These are phyloP conservation scores for Iphiclides podalirius DNA, from an alignment of 2,888 invertebrate genomes.

Conservation along the genomic window DNA sequence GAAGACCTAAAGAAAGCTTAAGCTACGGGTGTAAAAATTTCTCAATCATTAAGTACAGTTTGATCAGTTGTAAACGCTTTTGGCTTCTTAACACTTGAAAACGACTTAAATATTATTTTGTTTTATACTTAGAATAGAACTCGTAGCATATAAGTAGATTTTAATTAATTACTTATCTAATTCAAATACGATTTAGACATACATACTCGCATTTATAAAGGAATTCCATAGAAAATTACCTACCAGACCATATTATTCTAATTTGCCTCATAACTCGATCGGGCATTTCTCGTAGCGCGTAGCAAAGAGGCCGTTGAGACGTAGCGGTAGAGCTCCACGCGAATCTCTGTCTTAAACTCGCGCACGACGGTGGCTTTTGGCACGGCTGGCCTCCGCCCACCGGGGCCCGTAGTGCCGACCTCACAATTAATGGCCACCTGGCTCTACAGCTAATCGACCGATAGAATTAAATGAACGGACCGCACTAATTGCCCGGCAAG, in stretches of 20 bases:
- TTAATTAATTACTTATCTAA: too few species aligned
- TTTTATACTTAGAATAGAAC: too few species aligned
- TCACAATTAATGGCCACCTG: conserved; percentile 74
- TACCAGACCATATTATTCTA: conserved; percentile 13
- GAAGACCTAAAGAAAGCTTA: too few species aligned
- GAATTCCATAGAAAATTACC: background rate
- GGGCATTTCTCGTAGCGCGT: conserved; percentile 19
- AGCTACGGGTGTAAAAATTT: too few species aligned
- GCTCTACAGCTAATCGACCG: conserved; percentile 75
- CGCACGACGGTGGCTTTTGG: conserved; percentile 26
- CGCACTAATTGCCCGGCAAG: conserved; percentile 77
- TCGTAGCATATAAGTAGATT: too few species aligned
- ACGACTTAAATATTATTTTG: too few species aligned
- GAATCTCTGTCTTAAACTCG: background rate
- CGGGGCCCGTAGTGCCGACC: conserved; percentile 61
- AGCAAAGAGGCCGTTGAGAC: conserved; percentile 11
- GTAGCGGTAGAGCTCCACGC: conserved; percentile 20
- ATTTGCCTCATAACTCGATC: conserved; percentile 20
- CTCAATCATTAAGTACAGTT: too few species aligned
- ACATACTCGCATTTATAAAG: background rate
- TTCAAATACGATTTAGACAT: background rate
- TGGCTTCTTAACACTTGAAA: too few species aligned
- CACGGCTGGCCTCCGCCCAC: conserved; percentile 48
- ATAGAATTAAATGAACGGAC: conserved; percentile 79
- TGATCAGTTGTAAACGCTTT: too few species aligned